These are phyloP conservation scores for Phrynosoma platyrhinos DNA, from an alignment of 2,113 vertebrate species.

Conservation along the genomic window DNA sequence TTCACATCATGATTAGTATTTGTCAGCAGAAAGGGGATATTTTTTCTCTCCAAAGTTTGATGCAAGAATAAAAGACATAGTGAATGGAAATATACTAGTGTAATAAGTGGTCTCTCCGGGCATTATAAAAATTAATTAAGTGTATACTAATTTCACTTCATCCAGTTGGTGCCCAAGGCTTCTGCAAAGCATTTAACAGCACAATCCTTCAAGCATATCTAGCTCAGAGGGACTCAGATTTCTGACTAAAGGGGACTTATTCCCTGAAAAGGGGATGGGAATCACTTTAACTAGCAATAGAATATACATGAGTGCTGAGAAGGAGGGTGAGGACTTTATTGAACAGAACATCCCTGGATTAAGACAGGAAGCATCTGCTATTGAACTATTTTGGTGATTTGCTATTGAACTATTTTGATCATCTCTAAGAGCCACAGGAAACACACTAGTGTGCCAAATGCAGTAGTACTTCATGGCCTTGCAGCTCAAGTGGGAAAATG, in stretches of 20 bases:
- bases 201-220: not conserved
- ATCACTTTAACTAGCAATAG: not conserved
- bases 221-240: not conserved
- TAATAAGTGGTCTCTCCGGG: not conserved
- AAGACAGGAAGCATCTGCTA: not conserved
- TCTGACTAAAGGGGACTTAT: not conserved
- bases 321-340: not conserved
- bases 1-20: not conserved
- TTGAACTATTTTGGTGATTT: not conserved
- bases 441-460: not conserved
- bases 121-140: not conserved
- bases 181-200: not conserved
- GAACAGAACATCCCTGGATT: not conserved
- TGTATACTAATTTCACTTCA: not conserved
- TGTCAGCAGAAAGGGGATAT: too few relatives aligned
- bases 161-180: constrained; percentile 49
- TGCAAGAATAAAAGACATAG: not conserved
- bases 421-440: not conserved
- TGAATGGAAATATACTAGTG: not conserved
- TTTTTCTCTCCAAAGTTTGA: not conserved
- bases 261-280: not conserved
- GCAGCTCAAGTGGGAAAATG: not conserved
- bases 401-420: not conserved
- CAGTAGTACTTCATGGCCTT: not conserved
- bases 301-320: not conserved